Evolutionary conservation across 2,888 invertebrate species (phyloP).

Genomic region (Polyommatus iphigenia): DNA sequence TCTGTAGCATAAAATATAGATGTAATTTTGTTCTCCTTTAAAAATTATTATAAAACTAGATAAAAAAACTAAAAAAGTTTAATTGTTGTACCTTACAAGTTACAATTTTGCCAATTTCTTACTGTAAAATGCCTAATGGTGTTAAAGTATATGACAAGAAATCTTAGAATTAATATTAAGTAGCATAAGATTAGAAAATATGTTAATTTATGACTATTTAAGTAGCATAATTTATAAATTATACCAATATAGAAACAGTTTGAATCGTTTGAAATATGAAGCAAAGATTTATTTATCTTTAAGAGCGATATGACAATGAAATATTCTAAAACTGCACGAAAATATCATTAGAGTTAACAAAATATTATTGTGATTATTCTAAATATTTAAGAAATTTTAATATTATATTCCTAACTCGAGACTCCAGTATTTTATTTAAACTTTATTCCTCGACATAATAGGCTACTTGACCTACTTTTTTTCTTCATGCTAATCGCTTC

Average conservation of each 20-base stretch:
- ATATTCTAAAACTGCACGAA: background rate
- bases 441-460: background rate
- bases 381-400: conserved; percentile 20
- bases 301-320: background rate
- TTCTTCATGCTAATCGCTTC: too few species aligned
- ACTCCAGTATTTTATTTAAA: background rate
- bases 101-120: background rate
- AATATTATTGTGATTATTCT: conserved; percentile 8
- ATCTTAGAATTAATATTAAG: conserved; percentile 4
- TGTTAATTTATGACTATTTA: background rate
- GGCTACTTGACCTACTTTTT: too few species aligned
- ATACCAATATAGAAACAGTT: background rate
- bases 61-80: background rate
- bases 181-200: conserved; percentile 9
- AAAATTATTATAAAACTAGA: background rate
- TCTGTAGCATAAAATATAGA: background rate
- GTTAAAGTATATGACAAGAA: conserved; percentile 33
- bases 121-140: background rate
- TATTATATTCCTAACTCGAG: conserved; percentile 15
- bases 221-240: conserved; percentile 9
- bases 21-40: background rate
- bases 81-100: background rate
- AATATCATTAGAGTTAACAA: conserved; percentile 9
- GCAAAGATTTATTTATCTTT: background rate
- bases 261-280: background rate